Base-by-base conservation (phyloP, 2,113 vertebrate species). In the Maccullochella peelii region DNA sequence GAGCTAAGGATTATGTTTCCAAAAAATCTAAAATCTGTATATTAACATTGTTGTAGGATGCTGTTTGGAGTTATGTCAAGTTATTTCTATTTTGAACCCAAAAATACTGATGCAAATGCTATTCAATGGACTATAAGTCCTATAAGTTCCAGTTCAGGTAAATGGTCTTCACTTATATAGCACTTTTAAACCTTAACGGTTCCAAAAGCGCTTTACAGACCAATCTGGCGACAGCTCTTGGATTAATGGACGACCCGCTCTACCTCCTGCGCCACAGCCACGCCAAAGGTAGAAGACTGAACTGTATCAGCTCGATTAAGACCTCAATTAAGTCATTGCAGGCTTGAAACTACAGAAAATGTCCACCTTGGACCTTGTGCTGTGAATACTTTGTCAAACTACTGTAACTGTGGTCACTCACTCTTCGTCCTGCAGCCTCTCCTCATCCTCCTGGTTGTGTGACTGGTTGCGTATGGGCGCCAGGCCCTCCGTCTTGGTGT, bases 361-460 rank as follows among this genome's bases (percentile, higher is more conserved):
- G 3, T 70, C 6, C 21, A 38, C n/a, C n/a, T n/a, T 63, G 23
- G 15, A 30, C 54, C 10, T 20, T 25, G 1, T 20, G 20, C n/a
- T 21, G 8, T 49, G 57, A 54, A 8, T 52, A 44, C 42, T 30
- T n/a, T 27, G 21, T 20, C 10, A 27, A 7, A 63, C 11, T 14
- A 36, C 23, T 44, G n/a, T 47, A 8, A 21, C 57, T 88, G 58
- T 27, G 25, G 8, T 8, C 18, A 92, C 97, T 97, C 91, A 98
- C 97, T 98, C 97, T 89, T 98, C 97, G 6, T 98, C 97, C 91
- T 96, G 96, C 79, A 98, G 95, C 25, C 90, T 93, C 86, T 97
- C 97, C 91, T 97, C 97, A 8, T 98, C 97, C 82, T 97, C 97
- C 77, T 97, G 96, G 82, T 93, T 95, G 88, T 97, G 96, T 4